Base-by-base conservation (phyloP, 2,113 vertebrate species). In the Octodon degus region DNA sequence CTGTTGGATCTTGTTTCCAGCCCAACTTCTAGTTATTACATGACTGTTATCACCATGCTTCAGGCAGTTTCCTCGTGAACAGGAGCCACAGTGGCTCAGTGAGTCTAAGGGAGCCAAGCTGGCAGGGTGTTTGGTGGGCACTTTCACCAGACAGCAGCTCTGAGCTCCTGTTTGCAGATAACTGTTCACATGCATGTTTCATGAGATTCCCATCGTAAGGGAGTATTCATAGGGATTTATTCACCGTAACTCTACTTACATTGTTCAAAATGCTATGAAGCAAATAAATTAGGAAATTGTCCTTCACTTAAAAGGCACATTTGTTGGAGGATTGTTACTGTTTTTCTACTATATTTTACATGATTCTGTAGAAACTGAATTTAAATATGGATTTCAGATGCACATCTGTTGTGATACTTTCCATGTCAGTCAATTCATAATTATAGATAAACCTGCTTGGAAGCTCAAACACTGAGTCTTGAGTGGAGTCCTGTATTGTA, bases 241-340 rank as follows among this genome's bases (percentile, higher is more conserved):
- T 89, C 16, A 58, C 19, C 7, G 3, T 80, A 32, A 17, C 43
- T 63, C 1, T 86, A 10, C 43, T 80, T 70, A 32, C 25, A 34
- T 53, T 50, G 5, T 84, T 92, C 27, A 63, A 88, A 90, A 86
- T 62, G 58, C 43, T 85, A 12, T 65, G 84, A 76, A 88, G 67
- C 47, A 70, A 62, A 32, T 67, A 55, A 92, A 32, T 47, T 84
- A 50, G 79, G 80, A 93, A 90, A 47, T 79, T 2, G 62, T 53
- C 68, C 53, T 82, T 90, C 37, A 60, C 53, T 12, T 58, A 12
- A 86, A 43, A 34, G 30, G 22, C 37, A 95, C 3, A 82, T 90
- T 96, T 94, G 74, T 86, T 60, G 32, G 53, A 40, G 22, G 50
- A 55, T 82, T 91, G 55, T 86, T 17, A 63, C 11, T 90, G 20